Evolutionary conservation across 2,113 vertebrate species (phyloP), one percentile per base, ranked within the genome.

Genomic region (Urocynchramus pylzowi): DNA sequence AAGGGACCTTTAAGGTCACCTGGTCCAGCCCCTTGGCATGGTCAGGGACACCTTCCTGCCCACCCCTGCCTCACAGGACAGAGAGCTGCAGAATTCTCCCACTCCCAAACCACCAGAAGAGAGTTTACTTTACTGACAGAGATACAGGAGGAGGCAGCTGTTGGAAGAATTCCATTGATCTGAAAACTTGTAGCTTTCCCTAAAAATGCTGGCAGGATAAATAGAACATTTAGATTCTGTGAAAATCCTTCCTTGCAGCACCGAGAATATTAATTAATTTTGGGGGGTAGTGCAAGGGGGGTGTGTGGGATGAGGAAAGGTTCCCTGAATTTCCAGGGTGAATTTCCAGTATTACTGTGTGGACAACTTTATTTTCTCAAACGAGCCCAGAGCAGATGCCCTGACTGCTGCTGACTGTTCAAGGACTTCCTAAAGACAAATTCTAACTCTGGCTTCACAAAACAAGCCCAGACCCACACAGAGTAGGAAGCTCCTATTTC

Each of bases 91-190:
- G 92, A 89, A 89, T 74, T 85, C 52, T 91, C 63, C 64, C 53
- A 57, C 96, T 88, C 94, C 81, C 94, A 97, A 98, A 97, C 88
- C 95, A 88, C 80, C 28, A 61, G 70, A 77, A 71, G 76, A 93
- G 81, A 91, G 95, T 93, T 98, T 97, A 93, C 91, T 95, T 97
- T 95, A 81, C 95, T 80, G 90, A 67, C 94, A 97, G 95, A 97
- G 97, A 97, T 96, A 97, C 97, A 97, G 90, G 83, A 96, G 84
- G 81, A 97, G 81, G 91, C 97, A 98, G 97, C 97, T 98, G 97
- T 91, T 92, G 82, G 93, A 96, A 96, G 95, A 97, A 97, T 97
- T 93, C 93, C 87, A 74, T 61, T 92, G 96, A 95, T 91, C 97
- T 95, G 93, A 91, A 91, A 97, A 95, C 67, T 79, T 86, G 68